Evolutionary conservation across 2,113 vertebrate species (phyloP).

Genomic region (Heptranchias perlo): DNA sequence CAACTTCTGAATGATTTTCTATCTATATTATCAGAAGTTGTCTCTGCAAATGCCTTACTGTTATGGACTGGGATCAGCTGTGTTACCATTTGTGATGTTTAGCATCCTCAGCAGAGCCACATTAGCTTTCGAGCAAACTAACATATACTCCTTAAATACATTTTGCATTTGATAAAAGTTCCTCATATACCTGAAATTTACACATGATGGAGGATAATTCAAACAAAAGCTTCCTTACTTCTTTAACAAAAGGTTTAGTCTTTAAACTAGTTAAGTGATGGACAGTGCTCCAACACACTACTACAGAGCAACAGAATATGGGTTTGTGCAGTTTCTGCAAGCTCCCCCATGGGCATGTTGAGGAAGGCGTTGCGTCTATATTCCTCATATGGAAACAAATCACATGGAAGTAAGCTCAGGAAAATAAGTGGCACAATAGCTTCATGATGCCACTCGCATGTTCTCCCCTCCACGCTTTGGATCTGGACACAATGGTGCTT

Average conservation of each 20-base stretch:
- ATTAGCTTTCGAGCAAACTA: not conserved
- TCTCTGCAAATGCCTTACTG: constrained; percentile 35
- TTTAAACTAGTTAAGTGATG: not conserved
- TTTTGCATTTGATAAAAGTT: not conserved
- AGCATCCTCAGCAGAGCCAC: constrained; percentile 18
- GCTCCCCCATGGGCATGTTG: not conserved
- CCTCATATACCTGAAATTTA: not conserved
- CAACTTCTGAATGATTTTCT: constrained; percentile 28
- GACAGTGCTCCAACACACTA: not conserved
- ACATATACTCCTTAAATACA: not conserved
- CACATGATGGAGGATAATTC: not conserved
- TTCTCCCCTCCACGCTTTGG: not conserved
- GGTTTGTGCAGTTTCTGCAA: not conserved
- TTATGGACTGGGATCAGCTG: constrained; percentile 30
- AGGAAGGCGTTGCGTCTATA: not conserved
- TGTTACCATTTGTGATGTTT: not conserved
- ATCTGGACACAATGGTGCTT: not conserved
- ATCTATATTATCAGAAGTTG: constrained; percentile 17
- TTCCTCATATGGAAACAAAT: not conserved
- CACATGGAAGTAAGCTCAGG: not conserved
- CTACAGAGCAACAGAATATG: not conserved
- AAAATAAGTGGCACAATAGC: not conserved
- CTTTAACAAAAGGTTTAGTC: not conserved
- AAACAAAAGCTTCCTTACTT: not conserved
- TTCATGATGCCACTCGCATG: not conserved